These are phyloP conservation scores for Conger conger DNA, from an alignment of 2,113 vertebrate species.

Conservation along the genomic window DNA sequence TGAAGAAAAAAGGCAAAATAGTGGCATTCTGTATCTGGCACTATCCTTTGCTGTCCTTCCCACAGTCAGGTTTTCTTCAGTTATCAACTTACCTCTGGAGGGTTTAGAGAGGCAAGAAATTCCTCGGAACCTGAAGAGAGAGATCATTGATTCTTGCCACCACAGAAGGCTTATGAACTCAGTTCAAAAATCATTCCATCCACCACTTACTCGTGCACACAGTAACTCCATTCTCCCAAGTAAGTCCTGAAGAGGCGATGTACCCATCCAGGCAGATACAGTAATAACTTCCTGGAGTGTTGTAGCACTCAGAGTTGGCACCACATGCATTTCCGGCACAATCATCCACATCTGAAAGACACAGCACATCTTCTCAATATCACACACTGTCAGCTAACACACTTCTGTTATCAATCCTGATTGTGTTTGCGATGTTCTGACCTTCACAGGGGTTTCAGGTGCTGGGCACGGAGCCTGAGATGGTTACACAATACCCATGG, in stretches of 20 bases:
- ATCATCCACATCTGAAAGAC: neutral
- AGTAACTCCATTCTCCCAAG: neutral
- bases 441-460: neutral
- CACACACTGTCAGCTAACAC: neutral
- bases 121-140: neutral
- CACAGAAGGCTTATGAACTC: neutral
- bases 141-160: neutral
- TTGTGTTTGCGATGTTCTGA: neutral
- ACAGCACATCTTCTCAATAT: neutral
- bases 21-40: neutral
- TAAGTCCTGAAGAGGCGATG: neutral
- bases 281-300: neutral
- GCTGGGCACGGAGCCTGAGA: neutral
- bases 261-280: neutral
- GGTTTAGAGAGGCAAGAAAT: neutral
- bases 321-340: neutral
- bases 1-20: neutral
- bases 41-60: neutral
- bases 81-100: neutral
- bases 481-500: neutral
- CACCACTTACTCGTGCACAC: neutral
- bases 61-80: neutral
- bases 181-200: neutral
- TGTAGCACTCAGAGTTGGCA: neutral
- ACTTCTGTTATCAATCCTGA: neutral